Conservation (phyloP, 2,797 vertebrate genomes). For the Falco novaeseelandiae region DNA sequence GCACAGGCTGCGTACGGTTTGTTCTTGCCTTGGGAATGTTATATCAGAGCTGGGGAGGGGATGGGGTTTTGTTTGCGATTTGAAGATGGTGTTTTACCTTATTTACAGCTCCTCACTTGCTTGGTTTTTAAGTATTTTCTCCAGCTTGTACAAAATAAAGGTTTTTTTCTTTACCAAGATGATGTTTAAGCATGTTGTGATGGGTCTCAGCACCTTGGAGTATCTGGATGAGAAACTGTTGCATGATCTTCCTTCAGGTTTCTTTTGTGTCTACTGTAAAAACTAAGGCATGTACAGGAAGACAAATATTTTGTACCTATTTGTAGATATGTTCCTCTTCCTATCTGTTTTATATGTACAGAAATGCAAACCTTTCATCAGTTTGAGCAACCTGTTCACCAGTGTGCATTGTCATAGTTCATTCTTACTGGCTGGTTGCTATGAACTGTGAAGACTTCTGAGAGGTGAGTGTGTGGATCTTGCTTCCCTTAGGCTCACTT, state of each 20-base stretch:
- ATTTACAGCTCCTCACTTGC: not conserved
- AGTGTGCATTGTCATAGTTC: too few relatives aligned
- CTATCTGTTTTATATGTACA: not conserved
- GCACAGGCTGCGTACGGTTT: not conserved
- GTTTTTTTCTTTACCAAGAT: not conserved
- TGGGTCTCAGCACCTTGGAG: not conserved
- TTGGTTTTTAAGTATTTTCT: not conserved
- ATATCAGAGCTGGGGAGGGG: fast-evolving
- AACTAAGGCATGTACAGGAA: not conserved
- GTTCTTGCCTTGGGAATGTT: not conserved
- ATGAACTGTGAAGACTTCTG: not conserved
- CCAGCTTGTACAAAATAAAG: constrained; percentile 34
- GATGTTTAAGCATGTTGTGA: not conserved
- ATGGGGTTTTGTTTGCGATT: not conserved
- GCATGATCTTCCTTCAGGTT: not conserved
- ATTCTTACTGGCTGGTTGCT: not conserved
- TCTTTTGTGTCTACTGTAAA: not conserved
- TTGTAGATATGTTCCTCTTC: not conserved
- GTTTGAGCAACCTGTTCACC: not conserved
- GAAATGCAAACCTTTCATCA: not conserved
- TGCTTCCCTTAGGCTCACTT: not conserved
- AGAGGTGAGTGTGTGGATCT: not conserved
- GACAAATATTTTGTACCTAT: not conserved
- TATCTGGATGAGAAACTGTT: not conserved
- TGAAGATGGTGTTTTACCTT: not conserved